A percentile compares a stretch with the other conserved stretches of the same genome.
Evolutionary conservation across 2,888 invertebrate species (phyloP).

Genomic region (Buathra laborator): DNA sequence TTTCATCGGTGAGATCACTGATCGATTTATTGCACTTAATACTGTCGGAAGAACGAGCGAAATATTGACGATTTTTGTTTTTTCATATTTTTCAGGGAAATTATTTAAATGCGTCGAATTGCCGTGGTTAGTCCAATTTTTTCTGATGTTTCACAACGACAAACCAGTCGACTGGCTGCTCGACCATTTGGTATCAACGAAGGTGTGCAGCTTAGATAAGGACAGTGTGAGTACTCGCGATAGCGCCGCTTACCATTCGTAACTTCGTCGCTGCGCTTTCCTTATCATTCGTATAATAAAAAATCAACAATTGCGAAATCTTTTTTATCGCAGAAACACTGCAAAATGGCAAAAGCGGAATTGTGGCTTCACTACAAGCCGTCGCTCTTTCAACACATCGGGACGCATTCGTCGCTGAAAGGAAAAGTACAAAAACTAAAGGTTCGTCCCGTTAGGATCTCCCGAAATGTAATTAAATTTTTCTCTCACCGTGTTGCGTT

Average conservation of each 20-base stretch:
- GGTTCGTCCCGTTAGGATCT: constrained; percentile 85
- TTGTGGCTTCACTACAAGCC: constrained; percentile 95
- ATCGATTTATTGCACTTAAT: not conserved
- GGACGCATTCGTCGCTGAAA: constrained; percentile 96
- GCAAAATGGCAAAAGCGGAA: constrained; percentile 91
- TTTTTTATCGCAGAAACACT: constrained; percentile 91
- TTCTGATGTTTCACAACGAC: constrained; percentile 97
- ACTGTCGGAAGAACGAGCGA: too few species aligned
- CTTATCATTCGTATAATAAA: not conserved
- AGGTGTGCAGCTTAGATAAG: constrained; percentile 94
- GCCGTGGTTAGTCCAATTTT: constrained; percentile 95
- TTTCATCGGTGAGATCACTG: constrained; percentile 91
- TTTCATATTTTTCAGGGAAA: constrained; percentile 87
- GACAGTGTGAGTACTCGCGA: constrained; percentile 87
- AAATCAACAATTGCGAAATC: not conserved
- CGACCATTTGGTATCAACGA: constrained; percentile 95
- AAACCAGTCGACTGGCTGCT: constrained; percentile 99
- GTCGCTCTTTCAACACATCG: constrained; percentile 98
- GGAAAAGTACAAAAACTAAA: constrained; percentile 98
- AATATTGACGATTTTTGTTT: constrained; percentile 7
- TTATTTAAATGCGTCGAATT: constrained; percentile 96
- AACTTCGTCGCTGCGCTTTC: constrained; percentile 13
- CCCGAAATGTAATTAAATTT: not conserved
- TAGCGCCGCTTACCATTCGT: not conserved
- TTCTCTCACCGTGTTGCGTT: constrained; percentile 4